Evolutionary conservation across 2,113 vertebrate species (phyloP).

Genomic region (Thymallus thymallus): DNA sequence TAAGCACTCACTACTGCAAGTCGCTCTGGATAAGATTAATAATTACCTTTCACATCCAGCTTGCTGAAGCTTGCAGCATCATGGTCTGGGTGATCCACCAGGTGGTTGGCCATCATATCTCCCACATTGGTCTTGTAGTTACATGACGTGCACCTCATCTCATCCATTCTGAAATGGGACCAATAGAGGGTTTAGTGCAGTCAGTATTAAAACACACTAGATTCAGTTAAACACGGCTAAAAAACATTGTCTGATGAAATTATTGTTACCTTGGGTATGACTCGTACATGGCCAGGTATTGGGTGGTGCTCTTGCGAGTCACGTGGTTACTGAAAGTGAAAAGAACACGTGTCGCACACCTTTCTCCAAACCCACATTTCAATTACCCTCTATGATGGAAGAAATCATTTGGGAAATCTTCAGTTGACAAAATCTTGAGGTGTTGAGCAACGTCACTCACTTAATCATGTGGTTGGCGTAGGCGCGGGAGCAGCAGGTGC

Average conservation of each 20-base stretch:
- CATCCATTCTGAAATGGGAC: constrained; percentile 59
- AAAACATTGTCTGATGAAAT: too few relatives aligned
- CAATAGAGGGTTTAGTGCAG: too few relatives aligned
- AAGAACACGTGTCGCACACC: not conserved
- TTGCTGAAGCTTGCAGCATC: constrained; percentile 57
- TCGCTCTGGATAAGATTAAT: too few relatives aligned
- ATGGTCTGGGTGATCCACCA: constrained; percentile 79
- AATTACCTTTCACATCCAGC: not conserved
- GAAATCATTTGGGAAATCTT: too few relatives aligned
- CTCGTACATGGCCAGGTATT: constrained; percentile 81
- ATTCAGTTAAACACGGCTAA: constrained; percentile 1
- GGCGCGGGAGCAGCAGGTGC: constrained; percentile 85
- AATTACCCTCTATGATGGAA: too few relatives aligned
- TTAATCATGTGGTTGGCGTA: constrained; percentile 93
- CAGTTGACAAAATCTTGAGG: not conserved
- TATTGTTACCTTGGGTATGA: constrained; percentile 70
- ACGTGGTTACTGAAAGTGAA: constrained; percentile 78
- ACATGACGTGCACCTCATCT: constrained; percentile 79
- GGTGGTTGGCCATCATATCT: constrained; percentile 88
- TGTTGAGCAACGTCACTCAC: constrained; percentile 56
- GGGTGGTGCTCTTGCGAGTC: constrained; percentile 77
- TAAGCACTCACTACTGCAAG: too few relatives aligned
- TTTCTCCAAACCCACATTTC: not conserved
- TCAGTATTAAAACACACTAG: constrained; percentile 19
- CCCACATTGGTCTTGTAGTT: constrained; percentile 76